Conservation (phyloP, 2,797 vertebrate species). For the Oceanodroma leucorhoa region DNA sequence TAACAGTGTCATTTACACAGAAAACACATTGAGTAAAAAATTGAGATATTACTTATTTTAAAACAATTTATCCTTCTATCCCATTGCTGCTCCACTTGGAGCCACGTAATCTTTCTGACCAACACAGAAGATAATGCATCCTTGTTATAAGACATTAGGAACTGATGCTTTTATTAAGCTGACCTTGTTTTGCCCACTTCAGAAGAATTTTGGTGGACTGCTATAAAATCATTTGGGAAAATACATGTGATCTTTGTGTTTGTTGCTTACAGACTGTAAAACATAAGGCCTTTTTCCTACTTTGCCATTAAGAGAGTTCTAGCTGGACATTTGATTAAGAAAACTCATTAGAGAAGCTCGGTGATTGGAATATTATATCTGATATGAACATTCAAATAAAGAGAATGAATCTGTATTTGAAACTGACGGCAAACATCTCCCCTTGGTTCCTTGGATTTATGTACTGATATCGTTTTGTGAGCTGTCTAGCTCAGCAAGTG, state of each 20-base stretch:
- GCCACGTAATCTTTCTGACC: not conserved
- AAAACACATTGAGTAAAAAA: not conserved
- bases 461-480: not conserved
- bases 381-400: not conserved
- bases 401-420: not conserved
- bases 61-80: not conserved
- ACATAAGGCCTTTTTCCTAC: not conserved
- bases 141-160: not conserved
- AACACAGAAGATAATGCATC: not conserved
- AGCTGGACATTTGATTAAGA: not conserved
- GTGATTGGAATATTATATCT: not conserved
- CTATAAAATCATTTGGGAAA: not conserved
- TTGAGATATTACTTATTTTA: not conserved
- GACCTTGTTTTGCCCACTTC: not conserved
- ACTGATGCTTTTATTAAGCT: not conserved
- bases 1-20: not conserved
- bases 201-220: not conserved
- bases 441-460: not conserved
- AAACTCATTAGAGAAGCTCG: not conserved
- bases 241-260: not conserved
- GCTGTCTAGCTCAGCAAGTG: not conserved
- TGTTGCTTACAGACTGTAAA: not conserved
- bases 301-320: not conserved
- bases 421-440: not conserved
- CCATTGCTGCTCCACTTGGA: not conserved